Conservation (phyloP, 2,113 vertebrate species). For the Globicephala melas region DNA sequence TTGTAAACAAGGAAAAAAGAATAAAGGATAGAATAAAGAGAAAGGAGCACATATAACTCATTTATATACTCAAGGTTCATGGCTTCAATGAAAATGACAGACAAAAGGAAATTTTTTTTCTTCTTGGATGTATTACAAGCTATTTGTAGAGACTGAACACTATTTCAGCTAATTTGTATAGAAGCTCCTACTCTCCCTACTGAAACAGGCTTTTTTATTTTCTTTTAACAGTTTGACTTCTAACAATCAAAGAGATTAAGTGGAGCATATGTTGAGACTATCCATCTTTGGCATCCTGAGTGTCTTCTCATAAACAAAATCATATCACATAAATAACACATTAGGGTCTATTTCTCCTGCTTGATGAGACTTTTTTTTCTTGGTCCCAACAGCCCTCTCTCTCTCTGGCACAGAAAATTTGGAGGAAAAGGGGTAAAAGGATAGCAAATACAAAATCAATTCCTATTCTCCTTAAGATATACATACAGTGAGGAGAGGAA, state of each 20-base stretch:
- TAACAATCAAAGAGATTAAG: constrained; percentile 50
- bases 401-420: background rate
- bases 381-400: background rate
- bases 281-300: constrained; percentile 21
- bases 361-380: constrained; percentile 4
- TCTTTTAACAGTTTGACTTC: constrained; percentile 5
- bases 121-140: background rate
- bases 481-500: constrained; percentile 21
- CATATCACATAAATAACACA: constrained; percentile 11
- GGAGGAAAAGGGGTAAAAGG: background rate
- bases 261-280: constrained; percentile 28
- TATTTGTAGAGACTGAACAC: background rate
- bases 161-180: background rate
- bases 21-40: background rate
- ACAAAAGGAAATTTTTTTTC: background rate
- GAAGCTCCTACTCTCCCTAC: background rate
- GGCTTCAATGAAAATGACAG: constrained; percentile 23
- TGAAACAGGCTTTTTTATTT: background rate
- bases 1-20: background rate
- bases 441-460: background rate
- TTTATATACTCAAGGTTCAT: background rate
- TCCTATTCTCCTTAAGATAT: background rate
- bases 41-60: background rate
- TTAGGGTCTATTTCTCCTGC: background rate
- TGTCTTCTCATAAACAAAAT: background rate